These are phyloP conservation scores for Drosophila subsilvestris DNA, from an alignment of 2,888 invertebrate genomes.

Conservation along the genomic window DNA sequence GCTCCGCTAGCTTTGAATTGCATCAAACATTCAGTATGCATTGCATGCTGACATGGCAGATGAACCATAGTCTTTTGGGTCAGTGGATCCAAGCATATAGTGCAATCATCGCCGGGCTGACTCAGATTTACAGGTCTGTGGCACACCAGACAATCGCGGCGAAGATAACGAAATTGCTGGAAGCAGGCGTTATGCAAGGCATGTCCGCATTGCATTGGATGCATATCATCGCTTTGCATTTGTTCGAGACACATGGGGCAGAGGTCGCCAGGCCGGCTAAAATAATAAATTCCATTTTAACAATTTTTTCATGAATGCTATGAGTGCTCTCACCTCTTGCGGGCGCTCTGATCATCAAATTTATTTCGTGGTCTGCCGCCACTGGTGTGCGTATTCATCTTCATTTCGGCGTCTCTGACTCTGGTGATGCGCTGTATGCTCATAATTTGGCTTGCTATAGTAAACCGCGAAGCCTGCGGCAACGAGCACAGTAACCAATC, in stretches of 20 bases:
- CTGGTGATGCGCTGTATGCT: neutral
- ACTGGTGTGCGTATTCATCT: neutral
- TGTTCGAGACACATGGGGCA: conserved; percentile 34
- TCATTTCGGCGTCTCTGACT: neutral
- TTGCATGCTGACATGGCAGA: conserved; percentile 59
- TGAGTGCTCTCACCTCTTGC: conserved; percentile 14
- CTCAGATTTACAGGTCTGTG: conserved; percentile 4
- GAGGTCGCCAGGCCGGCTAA: conserved; percentile 48
- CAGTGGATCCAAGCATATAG: conserved; percentile 57
- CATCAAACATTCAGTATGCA: conserved; percentile 46
- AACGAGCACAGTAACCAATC: conserved; percentile 38
- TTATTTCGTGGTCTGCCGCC: too few species aligned
- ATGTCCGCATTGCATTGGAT: conserved; percentile 51
- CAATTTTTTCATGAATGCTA: neutral
- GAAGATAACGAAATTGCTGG: neutral
- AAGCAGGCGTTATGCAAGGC: conserved; percentile 51
- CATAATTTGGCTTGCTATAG: neutral
- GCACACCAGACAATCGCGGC: conserved; percentile 44
- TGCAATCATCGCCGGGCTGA: conserved; percentile 50
- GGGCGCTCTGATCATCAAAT: neutral
- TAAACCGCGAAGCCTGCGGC: conserved; percentile 40
- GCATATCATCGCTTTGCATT: conserved; percentile 31
- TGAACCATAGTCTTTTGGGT: conserved; percentile 5
- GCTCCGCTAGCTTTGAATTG: neutral
- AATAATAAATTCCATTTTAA: neutral